phyloP scores from a whole-genome alignment of 2,797 vertebrate species.

The Pristis pectinata region DNA sequence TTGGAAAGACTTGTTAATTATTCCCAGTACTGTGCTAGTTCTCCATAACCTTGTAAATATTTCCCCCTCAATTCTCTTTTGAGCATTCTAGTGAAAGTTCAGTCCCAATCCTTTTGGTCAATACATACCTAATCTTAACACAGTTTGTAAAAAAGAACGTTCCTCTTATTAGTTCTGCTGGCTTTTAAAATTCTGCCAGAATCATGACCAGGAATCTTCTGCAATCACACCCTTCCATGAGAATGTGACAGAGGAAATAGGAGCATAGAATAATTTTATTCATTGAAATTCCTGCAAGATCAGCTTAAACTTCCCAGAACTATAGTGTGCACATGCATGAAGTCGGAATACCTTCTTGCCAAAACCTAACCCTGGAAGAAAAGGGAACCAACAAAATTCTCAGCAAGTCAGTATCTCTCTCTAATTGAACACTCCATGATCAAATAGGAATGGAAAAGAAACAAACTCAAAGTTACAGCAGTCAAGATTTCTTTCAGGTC shows the following conservation, averaged over 20 bases:
- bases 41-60: too few species aligned
- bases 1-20: too few species aligned
- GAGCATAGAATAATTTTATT: neutral
- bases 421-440: neutral
- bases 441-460: neutral
- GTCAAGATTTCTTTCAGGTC: neutral
- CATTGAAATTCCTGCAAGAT: neutral
- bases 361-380: neutral
- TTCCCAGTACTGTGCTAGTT: too few species aligned
- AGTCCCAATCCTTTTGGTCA: too few species aligned
- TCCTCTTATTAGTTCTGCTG: neutral
- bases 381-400: neutral
- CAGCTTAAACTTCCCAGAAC: neutral
- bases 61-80: too few species aligned
- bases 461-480: neutral
- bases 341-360: neutral
- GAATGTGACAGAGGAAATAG: neutral
- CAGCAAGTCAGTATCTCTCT: neutral
- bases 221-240: neutral
- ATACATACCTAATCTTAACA: neutral
- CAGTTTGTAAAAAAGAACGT: neutral
- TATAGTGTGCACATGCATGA: neutral
- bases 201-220: neutral
- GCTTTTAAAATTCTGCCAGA: neutral
- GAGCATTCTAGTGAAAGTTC: too few species aligned